phyloP scores from a whole-genome alignment of 2,797 vertebrate genomes.

The Cyclopterus lumpus region DNA sequence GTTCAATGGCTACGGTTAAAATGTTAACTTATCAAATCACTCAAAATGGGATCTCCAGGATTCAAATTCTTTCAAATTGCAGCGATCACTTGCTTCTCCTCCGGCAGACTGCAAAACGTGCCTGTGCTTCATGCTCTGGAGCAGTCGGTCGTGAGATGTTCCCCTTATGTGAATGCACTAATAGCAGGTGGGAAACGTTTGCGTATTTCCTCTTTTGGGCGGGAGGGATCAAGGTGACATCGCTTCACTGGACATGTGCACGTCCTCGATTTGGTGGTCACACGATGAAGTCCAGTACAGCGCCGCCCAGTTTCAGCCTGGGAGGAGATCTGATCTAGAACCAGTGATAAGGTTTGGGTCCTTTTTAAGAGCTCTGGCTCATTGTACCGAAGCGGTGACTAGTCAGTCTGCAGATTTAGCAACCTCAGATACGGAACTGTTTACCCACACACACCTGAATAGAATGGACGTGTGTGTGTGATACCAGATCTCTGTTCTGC shows the following conservation, averaged over 20 bases:
- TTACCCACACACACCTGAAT: conserved; percentile 11
- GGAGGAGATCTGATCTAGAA: conserved; percentile 9
- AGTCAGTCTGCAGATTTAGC: conserved; percentile 41
- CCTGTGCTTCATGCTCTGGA: too few relatives aligned
- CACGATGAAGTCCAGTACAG: not conserved
- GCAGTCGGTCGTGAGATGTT: too few relatives aligned
- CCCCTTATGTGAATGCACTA: not conserved
- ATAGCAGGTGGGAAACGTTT: not conserved
- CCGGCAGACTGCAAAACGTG: not conserved
- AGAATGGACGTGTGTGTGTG: conserved; percentile 15
- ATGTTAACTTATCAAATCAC: not conserved
- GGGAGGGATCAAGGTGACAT: not conserved
- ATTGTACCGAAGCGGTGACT: conserved; percentile 25
- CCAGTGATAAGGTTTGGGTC: conserved; percentile 21
- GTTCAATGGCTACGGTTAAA: not conserved
- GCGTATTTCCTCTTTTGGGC: not conserved
- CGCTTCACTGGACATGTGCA: not conserved
- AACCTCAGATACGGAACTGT: conserved; percentile 50
- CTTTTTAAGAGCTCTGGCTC: not conserved
- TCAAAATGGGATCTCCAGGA: not conserved
- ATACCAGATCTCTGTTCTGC: conserved; percentile 57
- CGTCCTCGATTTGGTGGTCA: not conserved
- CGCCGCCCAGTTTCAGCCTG: not conserved
- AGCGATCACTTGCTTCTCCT: not conserved
- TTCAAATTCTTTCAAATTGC: not conserved